phyloP scores from a whole-genome alignment of 2,113 vertebrate genomes.

The Garra rufa region DNA sequence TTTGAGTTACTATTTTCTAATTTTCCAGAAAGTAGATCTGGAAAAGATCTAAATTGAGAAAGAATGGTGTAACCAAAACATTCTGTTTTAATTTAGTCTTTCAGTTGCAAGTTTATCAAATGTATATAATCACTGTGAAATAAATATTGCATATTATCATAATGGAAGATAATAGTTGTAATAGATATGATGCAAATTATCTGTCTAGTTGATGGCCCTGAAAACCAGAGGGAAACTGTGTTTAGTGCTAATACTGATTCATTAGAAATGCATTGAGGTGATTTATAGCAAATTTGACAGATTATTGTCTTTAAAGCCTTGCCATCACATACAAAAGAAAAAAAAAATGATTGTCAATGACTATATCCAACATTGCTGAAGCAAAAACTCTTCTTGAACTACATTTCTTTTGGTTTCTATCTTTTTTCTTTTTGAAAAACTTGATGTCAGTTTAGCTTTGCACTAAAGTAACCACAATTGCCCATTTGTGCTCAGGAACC shows the following conservation, averaged over 20 bases:
- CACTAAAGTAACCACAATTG: background rate
- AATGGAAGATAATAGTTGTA: background rate
- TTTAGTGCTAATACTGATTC: background rate
- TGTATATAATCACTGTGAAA: background rate
- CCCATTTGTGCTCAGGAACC: background rate
- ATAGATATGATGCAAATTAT: background rate
- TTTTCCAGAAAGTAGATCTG: too few relatives aligned
- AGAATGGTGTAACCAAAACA: slow-evolving; percentile 32
- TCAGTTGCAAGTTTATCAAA: too few relatives aligned
- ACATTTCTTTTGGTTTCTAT: background rate
- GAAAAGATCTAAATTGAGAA: slow-evolving; percentile 47
- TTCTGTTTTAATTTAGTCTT: slow-evolving; percentile 15
- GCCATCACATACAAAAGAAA: background rate
- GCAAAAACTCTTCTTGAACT: background rate
- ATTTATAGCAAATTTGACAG: background rate
- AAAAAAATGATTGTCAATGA: background rate
- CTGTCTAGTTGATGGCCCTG: background rate
- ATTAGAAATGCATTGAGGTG: slow-evolving; percentile 1
- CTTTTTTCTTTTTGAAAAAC: background rate
- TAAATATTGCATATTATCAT: background rate
- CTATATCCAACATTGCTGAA: background rate
- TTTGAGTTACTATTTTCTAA: slow-evolving; percentile 53
- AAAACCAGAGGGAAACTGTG: background rate
- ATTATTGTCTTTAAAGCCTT: background rate
- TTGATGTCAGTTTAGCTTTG: background rate